phyloP scores from a whole-genome alignment of 2,888 invertebrate genomes.

The Odontomyia ornata region DNA sequence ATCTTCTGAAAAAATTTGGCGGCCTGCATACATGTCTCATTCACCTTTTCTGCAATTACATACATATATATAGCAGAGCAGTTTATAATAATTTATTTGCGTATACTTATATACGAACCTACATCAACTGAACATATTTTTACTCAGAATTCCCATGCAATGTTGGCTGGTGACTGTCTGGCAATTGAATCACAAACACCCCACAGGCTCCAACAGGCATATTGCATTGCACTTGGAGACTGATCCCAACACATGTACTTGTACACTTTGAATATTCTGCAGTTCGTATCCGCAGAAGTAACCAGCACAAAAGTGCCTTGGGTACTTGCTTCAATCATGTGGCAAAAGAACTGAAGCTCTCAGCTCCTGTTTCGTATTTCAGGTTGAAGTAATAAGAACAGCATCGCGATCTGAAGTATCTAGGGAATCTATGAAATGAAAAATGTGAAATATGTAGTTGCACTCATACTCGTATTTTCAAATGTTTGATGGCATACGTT shows the following conservation, averaged over 20 bases:
- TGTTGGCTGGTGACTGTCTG: slow-evolving; percentile 25
- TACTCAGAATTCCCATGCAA: neutral
- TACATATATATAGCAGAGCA: too few species aligned
- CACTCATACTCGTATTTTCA: too few species aligned
- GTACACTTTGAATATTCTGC: neutral
- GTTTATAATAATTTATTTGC: too few species aligned
- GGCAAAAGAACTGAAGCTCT: neutral
- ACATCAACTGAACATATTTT: neutral
- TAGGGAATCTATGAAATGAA: slow-evolving; percentile 1
- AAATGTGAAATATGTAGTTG: neutral
- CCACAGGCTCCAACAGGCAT: neutral
- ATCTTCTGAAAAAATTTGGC: too few species aligned
- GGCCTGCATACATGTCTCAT: too few species aligned
- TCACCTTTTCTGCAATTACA: too few species aligned
- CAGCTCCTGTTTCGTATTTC: neutral
- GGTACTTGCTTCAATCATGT: neutral
- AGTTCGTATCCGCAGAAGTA: slow-evolving; percentile 13
- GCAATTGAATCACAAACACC: slow-evolving; percentile 1
- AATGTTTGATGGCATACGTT: too few species aligned
- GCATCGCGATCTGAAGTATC: neutral
- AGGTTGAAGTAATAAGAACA: neutral
- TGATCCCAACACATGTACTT: neutral
- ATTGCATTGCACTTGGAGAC: neutral
- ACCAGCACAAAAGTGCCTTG: neutral
- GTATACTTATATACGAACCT: too few species aligned